Conservation (phyloP, 2,113 vertebrate species). For the Butorides virescens region DNA sequence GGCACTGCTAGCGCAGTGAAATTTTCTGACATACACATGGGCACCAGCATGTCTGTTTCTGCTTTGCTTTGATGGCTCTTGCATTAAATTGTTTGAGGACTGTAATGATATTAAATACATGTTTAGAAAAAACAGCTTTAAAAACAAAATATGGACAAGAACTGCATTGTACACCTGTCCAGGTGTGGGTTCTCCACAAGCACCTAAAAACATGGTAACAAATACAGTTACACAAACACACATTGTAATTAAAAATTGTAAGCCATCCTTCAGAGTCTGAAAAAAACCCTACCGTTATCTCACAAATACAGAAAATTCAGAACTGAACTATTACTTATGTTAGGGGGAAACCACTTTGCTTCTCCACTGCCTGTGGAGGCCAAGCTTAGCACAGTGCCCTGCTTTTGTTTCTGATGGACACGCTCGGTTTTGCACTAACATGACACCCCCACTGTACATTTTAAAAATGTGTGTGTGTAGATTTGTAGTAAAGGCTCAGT, state of each 20-base stretch:
- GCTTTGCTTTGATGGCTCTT: neutral
- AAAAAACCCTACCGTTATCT: neutral
- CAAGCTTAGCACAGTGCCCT: neutral
- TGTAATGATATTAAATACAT: neutral
- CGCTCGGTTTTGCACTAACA: neutral
- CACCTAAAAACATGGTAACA: neutral
- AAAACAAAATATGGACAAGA: neutral
- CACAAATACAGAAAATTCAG: neutral
- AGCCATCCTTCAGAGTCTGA: neutral
- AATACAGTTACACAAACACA: neutral
- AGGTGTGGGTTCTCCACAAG: neutral
- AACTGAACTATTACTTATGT: neutral
- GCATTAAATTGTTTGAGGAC: neutral
- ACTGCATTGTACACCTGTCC: neutral
- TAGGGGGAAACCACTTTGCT: neutral
- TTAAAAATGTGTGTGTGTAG: neutral
- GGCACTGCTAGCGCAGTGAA: neutral
- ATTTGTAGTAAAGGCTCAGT: neutral
- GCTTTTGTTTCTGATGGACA: neutral
- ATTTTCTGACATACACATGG: neutral
- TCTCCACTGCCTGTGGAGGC: neutral
- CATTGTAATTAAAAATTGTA: neutral
- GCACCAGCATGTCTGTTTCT: neutral
- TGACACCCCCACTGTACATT: rapidly evolving
- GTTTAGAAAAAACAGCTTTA: neutral